Percentiles rank a stretch among this genome's conserved stretches.
These are phyloP conservation scores for Acropora yongei DNA, from an alignment of 64 coral and sea anemone species.

Conservation along the genomic window DNA sequence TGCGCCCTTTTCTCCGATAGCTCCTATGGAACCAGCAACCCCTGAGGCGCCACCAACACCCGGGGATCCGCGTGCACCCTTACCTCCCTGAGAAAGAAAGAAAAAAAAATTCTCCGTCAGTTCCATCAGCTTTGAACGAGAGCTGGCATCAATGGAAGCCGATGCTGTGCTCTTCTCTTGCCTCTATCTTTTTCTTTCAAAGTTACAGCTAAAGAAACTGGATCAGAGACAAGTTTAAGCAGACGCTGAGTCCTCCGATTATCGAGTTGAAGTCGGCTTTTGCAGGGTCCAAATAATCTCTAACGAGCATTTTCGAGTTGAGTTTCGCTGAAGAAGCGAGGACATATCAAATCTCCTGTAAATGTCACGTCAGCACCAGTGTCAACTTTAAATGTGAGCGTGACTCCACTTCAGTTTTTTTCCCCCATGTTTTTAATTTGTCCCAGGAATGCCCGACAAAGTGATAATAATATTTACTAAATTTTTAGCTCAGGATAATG, in stretches of 20 bases:
- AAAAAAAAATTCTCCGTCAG: not conserved
- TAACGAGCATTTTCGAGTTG: not conserved
- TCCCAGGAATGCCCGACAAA: too few relatives aligned
- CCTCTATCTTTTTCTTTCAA: too few relatives aligned
- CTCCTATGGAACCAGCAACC: not conserved
- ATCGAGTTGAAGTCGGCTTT: too few relatives aligned
- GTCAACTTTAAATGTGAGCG: not conserved
- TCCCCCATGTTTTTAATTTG: too few relatives aligned
- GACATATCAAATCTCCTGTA: not conserved
- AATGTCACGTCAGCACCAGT: not conserved
- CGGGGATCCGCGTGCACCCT: conserved; percentile 28
- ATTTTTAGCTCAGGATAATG: too few relatives aligned
- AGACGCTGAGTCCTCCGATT: too few relatives aligned
- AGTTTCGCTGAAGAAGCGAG: not conserved
- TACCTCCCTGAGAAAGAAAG: not conserved
- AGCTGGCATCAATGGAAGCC: too few relatives aligned
- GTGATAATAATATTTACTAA: too few relatives aligned
- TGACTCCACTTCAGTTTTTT: not conserved
- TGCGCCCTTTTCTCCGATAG: conserved; percentile 13
- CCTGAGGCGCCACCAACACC: not conserved
- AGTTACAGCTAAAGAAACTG: too few relatives aligned
- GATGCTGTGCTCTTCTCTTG: too few relatives aligned
- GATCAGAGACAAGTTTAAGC: too few relatives aligned
- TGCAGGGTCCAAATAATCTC: too few relatives aligned
- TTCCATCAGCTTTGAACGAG: not conserved